phyloP scores from a whole-genome alignment of 2,888 invertebrate species.

The Meiosimyza decipiens region DNA sequence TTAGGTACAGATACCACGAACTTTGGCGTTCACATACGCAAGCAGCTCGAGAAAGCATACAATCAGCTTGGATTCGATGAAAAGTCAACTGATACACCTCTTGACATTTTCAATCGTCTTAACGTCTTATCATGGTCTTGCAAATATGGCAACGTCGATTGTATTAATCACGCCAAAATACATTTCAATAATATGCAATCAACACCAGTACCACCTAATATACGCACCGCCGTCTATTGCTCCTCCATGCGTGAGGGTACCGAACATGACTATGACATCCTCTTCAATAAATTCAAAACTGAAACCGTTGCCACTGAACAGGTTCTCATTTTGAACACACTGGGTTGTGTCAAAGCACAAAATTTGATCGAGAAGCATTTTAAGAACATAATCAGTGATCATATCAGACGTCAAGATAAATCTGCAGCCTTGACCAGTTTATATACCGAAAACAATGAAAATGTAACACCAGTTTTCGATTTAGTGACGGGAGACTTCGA shows the following conservation, averaged over 20 bases:
- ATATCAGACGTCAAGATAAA: constrained; percentile 63
- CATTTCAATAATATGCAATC: constrained; percentile 61
- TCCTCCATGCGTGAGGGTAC: constrained; percentile 75
- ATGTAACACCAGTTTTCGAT: constrained; percentile 70
- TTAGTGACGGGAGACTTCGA: constrained; percentile 63
- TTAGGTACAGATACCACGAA: constrained; percentile 53
- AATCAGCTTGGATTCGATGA: constrained; percentile 68
- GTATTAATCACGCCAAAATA: constrained; percentile 68
- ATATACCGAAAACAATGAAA: constrained; percentile 69
- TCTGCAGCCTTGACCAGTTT: constrained; percentile 66
- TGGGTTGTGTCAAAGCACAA: constrained; percentile 75
- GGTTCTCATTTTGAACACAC: constrained; percentile 72
- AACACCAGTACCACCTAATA: constrained; percentile 70
- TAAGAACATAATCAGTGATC: constrained; percentile 67
- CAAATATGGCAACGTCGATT: constrained; percentile 71
- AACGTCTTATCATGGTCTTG: constrained; percentile 75
- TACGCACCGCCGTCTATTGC: constrained; percentile 80
- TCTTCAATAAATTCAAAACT: constrained; percentile 72
- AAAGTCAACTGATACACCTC: constrained; percentile 66
- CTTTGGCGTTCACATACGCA: constrained; percentile 66
- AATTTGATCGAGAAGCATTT: constrained; percentile 69
- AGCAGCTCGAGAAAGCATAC: constrained; percentile 68
- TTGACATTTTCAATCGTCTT: constrained; percentile 72
- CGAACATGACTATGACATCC: constrained; percentile 72
- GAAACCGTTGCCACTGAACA: constrained; percentile 78